Conservation (phyloP, 2,888 invertebrate species). For the Epistrophe grossulariae region DNA sequence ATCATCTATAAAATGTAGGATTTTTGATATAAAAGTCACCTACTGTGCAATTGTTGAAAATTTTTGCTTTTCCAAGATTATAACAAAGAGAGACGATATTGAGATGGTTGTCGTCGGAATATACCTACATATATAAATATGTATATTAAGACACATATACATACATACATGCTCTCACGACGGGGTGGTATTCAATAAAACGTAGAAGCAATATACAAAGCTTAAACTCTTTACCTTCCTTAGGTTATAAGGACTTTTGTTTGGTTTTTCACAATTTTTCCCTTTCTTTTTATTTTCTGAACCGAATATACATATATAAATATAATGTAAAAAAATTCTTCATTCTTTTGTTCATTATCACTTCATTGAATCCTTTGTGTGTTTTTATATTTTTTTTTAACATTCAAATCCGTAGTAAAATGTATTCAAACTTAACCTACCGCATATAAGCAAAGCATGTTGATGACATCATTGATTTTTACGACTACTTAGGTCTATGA, state of each 20-base stretch:
- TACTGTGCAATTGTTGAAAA: slow-evolving; percentile 63
- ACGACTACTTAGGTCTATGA: not conserved
- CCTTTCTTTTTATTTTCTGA: slow-evolving; percentile 5
- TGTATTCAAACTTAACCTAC: not conserved
- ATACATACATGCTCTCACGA: not conserved
- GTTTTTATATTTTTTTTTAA: not conserved
- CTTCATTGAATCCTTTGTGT: slow-evolving; percentile 56
- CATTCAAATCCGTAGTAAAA: slow-evolving; percentile 14
- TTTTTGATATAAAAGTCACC: slow-evolving; percentile 56
- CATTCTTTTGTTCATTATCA: slow-evolving; percentile 52
- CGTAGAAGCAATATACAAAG: slow-evolving; percentile 14
- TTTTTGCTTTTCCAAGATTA: slow-evolving; percentile 21
- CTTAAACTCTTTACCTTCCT: slow-evolving; percentile 22
- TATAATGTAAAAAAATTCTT: slow-evolving; percentile 21
- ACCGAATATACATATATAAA: not conserved
- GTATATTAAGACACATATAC: not conserved
- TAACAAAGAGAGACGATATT: slow-evolving; percentile 39
- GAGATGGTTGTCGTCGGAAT: slow-evolving; percentile 33
- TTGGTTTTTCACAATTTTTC: not conserved
- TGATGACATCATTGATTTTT: slow-evolving; percentile 61
- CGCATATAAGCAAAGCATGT: not conserved
- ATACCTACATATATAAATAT: not conserved
- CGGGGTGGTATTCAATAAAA: not conserved
- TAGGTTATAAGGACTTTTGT: slow-evolving; percentile 11
- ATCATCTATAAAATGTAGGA: not conserved